Conservation (phyloP, 2,888 invertebrate genomes). For the Acrobasis repandana region DNA sequence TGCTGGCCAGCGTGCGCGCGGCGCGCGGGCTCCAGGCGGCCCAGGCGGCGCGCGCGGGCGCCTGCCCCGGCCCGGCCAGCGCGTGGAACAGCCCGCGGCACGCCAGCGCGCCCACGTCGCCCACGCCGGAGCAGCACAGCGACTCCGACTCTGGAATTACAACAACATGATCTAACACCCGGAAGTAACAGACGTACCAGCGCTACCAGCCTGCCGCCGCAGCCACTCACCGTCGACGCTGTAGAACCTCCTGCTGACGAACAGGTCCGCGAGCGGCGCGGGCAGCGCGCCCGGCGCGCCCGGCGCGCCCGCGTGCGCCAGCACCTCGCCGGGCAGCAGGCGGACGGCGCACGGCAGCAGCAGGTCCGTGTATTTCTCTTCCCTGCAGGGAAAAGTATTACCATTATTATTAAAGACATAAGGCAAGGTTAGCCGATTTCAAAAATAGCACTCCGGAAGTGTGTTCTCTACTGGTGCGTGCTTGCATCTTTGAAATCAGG, state of each 20-base stretch:
- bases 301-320: slow-evolving; percentile 35
- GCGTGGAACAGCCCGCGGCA: slow-evolving; percentile 84
- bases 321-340: slow-evolving; percentile 51
- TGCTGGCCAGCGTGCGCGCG: slow-evolving; percentile 45
- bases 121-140: slow-evolving; percentile 58
- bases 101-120: slow-evolving; percentile 84
- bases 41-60: slow-evolving; percentile 84
- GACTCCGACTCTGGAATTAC: slow-evolving; percentile 26
- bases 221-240: slow-evolving; percentile 36
- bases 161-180: neutral
- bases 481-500: no score
- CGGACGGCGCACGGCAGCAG: slow-evolving; percentile 35
- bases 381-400: neutral
- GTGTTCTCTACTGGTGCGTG: no score
- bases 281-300: slow-evolving; percentile 30
- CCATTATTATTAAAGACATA: no score
- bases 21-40: slow-evolving; percentile 70
- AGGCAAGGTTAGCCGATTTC: no score
- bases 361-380: slow-evolving; percentile 6
- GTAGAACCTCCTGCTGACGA: slow-evolving; percentile 28
- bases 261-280: slow-evolving; percentile 25
- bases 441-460: no score
- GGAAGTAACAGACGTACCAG: no score
- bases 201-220: no score
- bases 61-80: slow-evolving; percentile 81